Percentiles rank a stretch among this genome's conserved stretches.
phyloP scores from a whole-genome alignment of 2,113 vertebrate species.

The Emydura subglobosa region DNA sequence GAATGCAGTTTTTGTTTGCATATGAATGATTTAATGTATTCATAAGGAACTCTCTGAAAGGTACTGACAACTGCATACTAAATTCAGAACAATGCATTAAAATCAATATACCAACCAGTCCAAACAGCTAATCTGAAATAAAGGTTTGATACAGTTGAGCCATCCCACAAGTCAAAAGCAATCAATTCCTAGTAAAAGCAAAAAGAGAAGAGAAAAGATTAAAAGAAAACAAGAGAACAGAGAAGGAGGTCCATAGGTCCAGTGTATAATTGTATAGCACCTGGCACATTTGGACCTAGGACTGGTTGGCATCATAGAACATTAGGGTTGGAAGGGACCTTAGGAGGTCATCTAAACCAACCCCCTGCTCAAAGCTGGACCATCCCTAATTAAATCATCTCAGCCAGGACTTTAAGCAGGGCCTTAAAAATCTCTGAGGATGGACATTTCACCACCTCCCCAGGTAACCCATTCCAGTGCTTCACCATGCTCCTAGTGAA shows the following conservation, averaged over 20 bases:
- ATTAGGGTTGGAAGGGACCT: no score
- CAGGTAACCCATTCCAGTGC: no score
- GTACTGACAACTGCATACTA: background rate
- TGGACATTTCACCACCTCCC: no score
- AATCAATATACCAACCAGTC: background rate
- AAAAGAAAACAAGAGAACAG: background rate
- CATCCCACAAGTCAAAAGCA: background rate
- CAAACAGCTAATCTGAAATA: background rate
- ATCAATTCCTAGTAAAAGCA: background rate
- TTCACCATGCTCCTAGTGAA: no score
- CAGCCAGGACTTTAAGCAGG: no score
- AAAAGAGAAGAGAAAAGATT: background rate
- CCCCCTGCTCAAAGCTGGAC: no score
- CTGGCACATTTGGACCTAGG: fast-evolving
- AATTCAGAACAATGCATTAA: background rate
- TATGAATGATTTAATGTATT: background rate
- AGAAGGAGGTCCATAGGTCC: background rate
- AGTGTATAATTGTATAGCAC: background rate
- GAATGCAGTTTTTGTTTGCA: background rate
- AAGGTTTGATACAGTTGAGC: background rate
- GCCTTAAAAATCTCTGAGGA: no score
- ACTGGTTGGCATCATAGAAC: background rate
- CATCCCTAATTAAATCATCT: no score
- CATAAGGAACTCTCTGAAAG: background rate
- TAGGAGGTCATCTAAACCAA: no score